phyloP scores from a whole-genome alignment of 2,113 vertebrate species.

The Colius striatus region DNA sequence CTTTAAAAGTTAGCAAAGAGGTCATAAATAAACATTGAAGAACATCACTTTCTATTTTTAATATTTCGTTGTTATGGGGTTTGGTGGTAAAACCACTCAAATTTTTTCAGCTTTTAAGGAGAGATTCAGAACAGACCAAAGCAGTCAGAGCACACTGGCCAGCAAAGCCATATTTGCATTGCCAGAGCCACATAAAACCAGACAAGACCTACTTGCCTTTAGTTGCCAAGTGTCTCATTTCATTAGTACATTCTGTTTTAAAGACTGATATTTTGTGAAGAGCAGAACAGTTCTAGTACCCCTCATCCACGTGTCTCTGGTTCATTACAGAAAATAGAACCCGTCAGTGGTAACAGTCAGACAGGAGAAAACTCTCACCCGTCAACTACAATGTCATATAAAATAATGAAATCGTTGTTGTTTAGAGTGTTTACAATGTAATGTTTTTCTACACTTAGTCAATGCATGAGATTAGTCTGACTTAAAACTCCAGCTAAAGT shows the following conservation, averaged over 20 bases:
- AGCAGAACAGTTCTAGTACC: background rate
- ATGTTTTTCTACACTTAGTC: background rate
- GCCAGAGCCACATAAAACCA: background rate
- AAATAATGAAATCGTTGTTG: background rate
- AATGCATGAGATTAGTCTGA: background rate
- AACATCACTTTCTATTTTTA: constrained; percentile 50
- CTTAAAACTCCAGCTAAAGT: background rate
- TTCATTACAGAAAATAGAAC: background rate
- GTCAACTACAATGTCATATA: background rate
- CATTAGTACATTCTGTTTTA: background rate
- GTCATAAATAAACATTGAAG: background rate
- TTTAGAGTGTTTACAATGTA: background rate
- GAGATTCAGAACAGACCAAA: constrained; percentile 18
- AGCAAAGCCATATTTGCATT: background rate
- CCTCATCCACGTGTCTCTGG: background rate
- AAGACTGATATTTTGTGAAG: background rate
- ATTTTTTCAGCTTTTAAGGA: constrained; percentile 69
- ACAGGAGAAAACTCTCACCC: background rate
- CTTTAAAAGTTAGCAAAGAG: background rate
- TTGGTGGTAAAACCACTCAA: constrained; percentile 31
- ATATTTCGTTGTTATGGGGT: background rate
- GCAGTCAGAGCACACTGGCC: background rate
- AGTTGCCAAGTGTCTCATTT: background rate
- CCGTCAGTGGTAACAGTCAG: background rate
- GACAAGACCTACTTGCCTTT: background rate